phyloP scores from a whole-genome alignment of 2,113 vertebrate species.

The human region DNA sequence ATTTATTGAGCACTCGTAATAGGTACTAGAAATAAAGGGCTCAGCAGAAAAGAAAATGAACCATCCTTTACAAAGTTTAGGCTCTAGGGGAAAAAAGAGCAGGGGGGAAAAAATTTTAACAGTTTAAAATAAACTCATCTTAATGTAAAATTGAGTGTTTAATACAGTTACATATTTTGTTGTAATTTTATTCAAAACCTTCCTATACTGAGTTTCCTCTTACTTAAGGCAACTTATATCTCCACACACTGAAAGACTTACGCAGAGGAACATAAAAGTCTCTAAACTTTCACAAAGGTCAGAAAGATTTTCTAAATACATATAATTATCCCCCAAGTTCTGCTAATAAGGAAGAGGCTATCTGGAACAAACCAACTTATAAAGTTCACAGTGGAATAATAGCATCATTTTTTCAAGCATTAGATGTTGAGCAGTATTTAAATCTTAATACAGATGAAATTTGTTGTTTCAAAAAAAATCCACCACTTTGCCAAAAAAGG shows the following conservation, averaged over 20 bases:
- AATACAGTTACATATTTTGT: not conserved
- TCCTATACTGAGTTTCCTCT: not conserved
- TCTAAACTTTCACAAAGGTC: not conserved
- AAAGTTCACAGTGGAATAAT: not conserved
- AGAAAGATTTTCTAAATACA: not conserved
- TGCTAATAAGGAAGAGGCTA: not conserved
- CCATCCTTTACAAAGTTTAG: not conserved
- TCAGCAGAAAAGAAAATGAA: not conserved
- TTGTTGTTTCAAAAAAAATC: not conserved
- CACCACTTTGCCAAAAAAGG: not conserved
- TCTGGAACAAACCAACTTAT: not conserved
- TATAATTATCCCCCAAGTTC: not conserved
- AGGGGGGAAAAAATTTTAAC: not conserved
- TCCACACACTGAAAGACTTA: not conserved
- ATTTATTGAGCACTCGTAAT: not conserved
- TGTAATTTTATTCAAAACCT: conserved; percentile 1
- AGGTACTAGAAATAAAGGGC: not conserved
- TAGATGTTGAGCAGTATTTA: not conserved
- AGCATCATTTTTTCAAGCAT: not conserved
- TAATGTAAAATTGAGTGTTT: not conserved
- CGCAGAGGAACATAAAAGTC: not conserved
- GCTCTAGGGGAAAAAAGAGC: not conserved
- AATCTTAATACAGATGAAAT: not conserved
- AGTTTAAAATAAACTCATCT: not conserved
- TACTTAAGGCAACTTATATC: not conserved